phyloP scores from a whole-genome alignment of 2,888 invertebrate species.

The Bembecia ichneumoniformis region DNA sequence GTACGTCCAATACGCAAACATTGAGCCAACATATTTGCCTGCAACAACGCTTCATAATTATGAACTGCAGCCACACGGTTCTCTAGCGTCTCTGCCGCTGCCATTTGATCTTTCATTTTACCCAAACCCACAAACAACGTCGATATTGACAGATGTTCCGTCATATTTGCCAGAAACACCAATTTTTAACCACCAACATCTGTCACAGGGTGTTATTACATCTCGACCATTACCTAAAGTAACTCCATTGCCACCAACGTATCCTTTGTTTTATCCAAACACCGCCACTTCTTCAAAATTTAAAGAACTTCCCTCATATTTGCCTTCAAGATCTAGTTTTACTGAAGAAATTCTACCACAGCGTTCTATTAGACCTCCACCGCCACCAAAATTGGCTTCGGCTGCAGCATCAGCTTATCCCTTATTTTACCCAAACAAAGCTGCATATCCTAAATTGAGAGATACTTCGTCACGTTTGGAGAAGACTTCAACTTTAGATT shows the following conservation, averaged over 20 bases:
- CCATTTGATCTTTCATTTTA: not conserved
- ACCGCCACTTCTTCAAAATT: not conserved
- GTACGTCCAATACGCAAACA: not conserved
- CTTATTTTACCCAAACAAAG: no score
- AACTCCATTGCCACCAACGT: not conserved
- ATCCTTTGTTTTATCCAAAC: not conserved
- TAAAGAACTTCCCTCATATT: not conserved
- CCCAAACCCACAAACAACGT: not conserved
- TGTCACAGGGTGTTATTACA: not conserved
- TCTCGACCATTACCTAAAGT: not conserved
- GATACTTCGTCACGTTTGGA: no score
- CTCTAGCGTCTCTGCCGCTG: not conserved
- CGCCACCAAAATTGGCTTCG: no score
- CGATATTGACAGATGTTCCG: not conserved
- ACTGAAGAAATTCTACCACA: no score
- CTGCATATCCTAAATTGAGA: no score
- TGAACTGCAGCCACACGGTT: not conserved
- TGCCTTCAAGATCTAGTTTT: not conserved
- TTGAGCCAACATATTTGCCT: not conserved
- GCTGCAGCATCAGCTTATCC: no score
- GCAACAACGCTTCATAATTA: not conserved
- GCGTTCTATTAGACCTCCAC: no score
- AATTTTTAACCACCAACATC: not conserved
- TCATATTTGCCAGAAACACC: not conserved
- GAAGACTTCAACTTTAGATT: not conserved